Evolutionary conservation across 35 echinoderm and acorn worm species (phyloP), one percentile per base, ranked within the genome.

Genomic region (Apostichopus parvimensis): DNA sequence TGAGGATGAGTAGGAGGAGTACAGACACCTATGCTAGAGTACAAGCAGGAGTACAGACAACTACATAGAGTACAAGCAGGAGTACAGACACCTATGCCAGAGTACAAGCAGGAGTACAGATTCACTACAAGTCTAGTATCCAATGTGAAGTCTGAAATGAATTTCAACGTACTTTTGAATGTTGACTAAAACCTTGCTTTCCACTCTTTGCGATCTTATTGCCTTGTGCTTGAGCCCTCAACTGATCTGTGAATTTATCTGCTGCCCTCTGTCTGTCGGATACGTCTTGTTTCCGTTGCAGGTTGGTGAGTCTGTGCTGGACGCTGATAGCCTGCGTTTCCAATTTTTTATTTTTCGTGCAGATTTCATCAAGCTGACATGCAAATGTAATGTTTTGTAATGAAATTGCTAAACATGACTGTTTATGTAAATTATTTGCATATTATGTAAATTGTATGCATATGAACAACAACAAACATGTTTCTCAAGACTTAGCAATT

Each of bases 271-370:
- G 94, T 82, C 96, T 20, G 21, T 93, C 95, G 6, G 80, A 72
- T 26, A 95, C 66, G 64, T 95, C 96, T 77, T 98, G 94, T 58
- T 94, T 92, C 55, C 96, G 73, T 66, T 93, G 93, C 55, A 98
- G 80, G 83, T 98, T 98, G 20, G 92, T 72, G 52, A 98, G 57
- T 6, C 96, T 82, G 24, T 90, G 82, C 88, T 98, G 96, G 6
- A 98, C 90, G 77, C 87, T 95, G 70, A 95, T 73, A 26, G 94
- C 90, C 75, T 95, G 96, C 0, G 92, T 86, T 65, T 98, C 96
- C 55, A 98, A 78, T 71, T 88, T 95, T 54, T 95, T 98, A 87
- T 98, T 98, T 82, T 95, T 85, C 1, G 93, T 82, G 23, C 93
- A 89, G 7, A 95, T 71, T 57, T 92, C 82, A 52, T 91, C 87